Evolutionary conservation across 2,797 vertebrate genomes (phyloP), one percentile per base, ranked within the genome.

Genomic region (Sebastolobus altivelis): DNA sequence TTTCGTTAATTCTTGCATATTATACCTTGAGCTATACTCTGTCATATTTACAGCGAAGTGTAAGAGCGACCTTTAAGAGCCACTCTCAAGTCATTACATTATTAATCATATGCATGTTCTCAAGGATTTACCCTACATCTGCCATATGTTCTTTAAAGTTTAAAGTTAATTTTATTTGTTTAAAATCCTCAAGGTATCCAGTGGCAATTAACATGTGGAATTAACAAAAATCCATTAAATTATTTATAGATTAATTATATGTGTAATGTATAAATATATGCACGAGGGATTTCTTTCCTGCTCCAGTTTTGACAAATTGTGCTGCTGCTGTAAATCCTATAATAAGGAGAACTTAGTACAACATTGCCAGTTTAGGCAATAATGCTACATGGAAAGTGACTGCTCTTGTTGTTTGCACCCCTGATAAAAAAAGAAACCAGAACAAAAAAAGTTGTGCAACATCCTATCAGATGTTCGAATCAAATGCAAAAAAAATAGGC

Each of bases 401-500:
- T 29, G 20, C 14, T 59, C 5, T 49, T 9, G 54, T 49, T 35
- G 27, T 49, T 27, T 27, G 2, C 27, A 25, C 46, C 3, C 60
- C 7, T 31, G 7, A 65, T 52, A 3, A 60, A 8, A 60, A 18
- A 54, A 55, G 12, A 62, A 35, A 8, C 1, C 14, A 25, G 13
- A 1, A 52, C 18, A 52, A 38, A 11, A 60, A 33, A 63, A 20
- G 3, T 22, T 18, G 16, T 59, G 2, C 27, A 55, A 69, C 37
- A 56, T 63, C 31, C 14, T 20, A 58, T 58, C 3, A 68, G 59
- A 71, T 74, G 54, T 66, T 31, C 31, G 22, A 16, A 59, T 73
- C 59, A 10, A 59, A 75, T 83, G 54, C 35, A 55, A 31, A 66
- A 49, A 49, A 65, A 56, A 74, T 37, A 18, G 2, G 1, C 69